These are phyloP conservation scores for Acarapis woodi DNA, from an alignment of 1,140 invertebrate species.

Conservation along the genomic window DNA sequence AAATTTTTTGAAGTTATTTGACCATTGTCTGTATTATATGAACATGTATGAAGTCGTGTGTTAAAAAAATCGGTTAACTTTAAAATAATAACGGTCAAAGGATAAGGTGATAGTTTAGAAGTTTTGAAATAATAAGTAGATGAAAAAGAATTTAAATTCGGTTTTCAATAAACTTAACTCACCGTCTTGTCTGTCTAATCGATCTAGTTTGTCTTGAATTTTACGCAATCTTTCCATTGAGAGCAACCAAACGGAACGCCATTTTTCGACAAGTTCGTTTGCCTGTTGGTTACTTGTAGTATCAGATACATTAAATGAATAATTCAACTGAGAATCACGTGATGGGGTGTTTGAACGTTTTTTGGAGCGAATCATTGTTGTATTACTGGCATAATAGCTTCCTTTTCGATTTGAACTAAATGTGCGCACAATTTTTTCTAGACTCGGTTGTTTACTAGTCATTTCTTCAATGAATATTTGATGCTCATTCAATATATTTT, in stretches of 20 bases:
- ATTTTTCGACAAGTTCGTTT: conserved; percentile 74
- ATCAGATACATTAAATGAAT: conserved; percentile 25
- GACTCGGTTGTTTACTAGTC: conserved; percentile 47
- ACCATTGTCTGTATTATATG: too few relatives aligned
- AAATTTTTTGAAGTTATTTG: too few relatives aligned
- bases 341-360: background rate
- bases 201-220: conserved; percentile 65
- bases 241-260: conserved; percentile 84
- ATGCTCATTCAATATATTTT: conserved; percentile 64
- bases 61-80: too few relatives aligned
- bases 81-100: too few relatives aligned
- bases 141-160: too few relatives aligned
- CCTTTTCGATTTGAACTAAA: conserved; percentile 13
- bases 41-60: too few relatives aligned
- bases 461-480: conserved; percentile 73
- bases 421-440: conserved; percentile 34
- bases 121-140: too few relatives aligned
- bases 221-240: conserved; percentile 79
- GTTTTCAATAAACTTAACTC: too few relatives aligned
- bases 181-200: too few relatives aligned
- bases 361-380: background rate
- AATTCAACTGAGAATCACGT: background rate
- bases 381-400: conserved; percentile 5
- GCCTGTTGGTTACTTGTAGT: conserved; percentile 63
- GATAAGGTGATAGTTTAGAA: too few relatives aligned